Conservation (phyloP, 2,888 invertebrate genomes). For the Junonia oenone region DNA sequence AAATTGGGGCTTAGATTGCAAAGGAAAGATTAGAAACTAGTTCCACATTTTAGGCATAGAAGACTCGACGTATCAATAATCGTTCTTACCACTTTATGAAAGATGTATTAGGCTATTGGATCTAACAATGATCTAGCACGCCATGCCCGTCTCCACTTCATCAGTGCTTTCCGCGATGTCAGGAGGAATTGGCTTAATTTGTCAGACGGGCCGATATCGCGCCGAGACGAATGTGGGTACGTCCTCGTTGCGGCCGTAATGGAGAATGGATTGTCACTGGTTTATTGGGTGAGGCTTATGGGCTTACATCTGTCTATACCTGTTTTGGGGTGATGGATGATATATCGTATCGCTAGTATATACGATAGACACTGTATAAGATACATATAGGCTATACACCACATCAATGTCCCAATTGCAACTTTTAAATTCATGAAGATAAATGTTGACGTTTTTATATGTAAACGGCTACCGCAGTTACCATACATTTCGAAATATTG, state of each 20-base stretch:
- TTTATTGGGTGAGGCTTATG: background rate
- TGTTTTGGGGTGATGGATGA: too few species aligned
- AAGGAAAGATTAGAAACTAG: too few species aligned
- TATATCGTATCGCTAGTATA: too few species aligned
- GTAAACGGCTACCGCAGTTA: background rate
- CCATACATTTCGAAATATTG: background rate
- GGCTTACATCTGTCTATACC: background rate
- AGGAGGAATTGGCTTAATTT: constrained; percentile 2
- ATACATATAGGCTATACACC: too few species aligned
- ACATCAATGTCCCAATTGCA: too few species aligned
- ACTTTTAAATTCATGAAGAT: too few species aligned
- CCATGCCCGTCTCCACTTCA: background rate
- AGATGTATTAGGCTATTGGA: too few species aligned
- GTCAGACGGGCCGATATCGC: constrained; percentile 1
- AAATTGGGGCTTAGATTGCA: too few species aligned
- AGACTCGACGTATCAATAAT: too few species aligned
- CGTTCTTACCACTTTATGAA: too few species aligned
- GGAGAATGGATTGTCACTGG: background rate
- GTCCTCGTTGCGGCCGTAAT: background rate
- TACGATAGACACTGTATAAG: too few species aligned
- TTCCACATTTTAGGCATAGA: too few species aligned
- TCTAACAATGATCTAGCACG: background rate
- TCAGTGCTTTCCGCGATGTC: background rate
- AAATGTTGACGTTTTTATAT: background rate
- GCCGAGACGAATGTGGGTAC: background rate